phyloP scores from a whole-genome alignment of 2,888 invertebrate genomes.

The Cosmia trapezina region DNA sequence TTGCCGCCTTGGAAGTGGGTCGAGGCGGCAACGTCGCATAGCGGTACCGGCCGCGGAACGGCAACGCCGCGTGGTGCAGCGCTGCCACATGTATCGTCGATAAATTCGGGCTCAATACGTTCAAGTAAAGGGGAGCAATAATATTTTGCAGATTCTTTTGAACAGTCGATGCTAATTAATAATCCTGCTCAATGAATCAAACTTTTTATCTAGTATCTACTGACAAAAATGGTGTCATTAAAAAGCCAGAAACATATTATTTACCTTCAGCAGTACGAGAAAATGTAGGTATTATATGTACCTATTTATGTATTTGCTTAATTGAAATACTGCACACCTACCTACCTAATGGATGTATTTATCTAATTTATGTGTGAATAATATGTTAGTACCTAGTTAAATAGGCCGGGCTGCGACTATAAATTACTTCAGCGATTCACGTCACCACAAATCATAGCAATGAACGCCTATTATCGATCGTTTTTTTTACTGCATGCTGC shows the following conservation, averaged over 20 bases:
- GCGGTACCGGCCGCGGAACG: conserved; percentile 74
- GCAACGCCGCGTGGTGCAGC: conserved; percentile 72
- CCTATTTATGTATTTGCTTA: not conserved
- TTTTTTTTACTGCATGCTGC: conserved; percentile 28
- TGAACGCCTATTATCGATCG: conserved; percentile 50
- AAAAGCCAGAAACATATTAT: not conserved
- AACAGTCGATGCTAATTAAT: conserved; percentile 19
- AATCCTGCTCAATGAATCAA: conserved; percentile 14
- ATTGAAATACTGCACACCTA: conserved; percentile 7
- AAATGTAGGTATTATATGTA: too few relatives aligned
- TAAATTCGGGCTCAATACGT: conserved; percentile 47
- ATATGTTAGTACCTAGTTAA: conserved; percentile 30
- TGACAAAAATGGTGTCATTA: conserved; percentile 13
- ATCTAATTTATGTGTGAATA: conserved; percentile 32
- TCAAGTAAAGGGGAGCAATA: conserved; percentile 42
- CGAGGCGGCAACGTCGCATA: conserved; percentile 84
- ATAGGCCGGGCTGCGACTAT: conserved; percentile 37
- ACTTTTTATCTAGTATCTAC: conserved; percentile 1
- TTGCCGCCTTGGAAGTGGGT: conserved; percentile 80
- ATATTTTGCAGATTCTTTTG: conserved; percentile 25
- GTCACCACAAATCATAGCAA: conserved; percentile 57
- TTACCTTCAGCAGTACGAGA: not conserved
- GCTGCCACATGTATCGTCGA: conserved; percentile 51
- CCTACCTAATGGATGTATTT: conserved; percentile 1
- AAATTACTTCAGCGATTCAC: conserved; percentile 49